These are phyloP conservation scores for Neoscelio sp. DNA, from an alignment of 2,888 invertebrate genomes.

Conservation along the genomic window DNA sequence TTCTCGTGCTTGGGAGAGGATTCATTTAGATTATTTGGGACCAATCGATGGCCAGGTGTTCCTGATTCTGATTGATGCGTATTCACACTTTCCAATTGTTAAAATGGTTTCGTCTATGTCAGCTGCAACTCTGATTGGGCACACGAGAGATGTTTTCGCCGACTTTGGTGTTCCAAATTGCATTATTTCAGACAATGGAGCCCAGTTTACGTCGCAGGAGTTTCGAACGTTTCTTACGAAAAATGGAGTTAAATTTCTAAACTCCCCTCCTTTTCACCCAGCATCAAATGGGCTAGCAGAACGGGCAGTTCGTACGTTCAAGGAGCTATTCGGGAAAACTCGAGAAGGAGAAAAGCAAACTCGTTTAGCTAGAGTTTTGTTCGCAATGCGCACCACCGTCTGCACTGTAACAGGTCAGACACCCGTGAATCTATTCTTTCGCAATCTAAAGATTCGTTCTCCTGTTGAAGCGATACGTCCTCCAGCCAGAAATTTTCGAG, in stretches of 20 bases:
- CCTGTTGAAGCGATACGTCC: conserved; percentile 3
- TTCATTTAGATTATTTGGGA: conserved; percentile 29
- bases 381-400: conserved; percentile 8
- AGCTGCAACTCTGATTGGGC: neutral
- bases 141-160: conserved; percentile 1
- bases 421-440: neutral
- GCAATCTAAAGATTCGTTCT: conserved; percentile 2
- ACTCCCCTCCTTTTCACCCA: conserved; percentile 23
- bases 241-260: conserved; percentile 9
- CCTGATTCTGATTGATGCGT: conserved; percentile 24
- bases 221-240: conserved; percentile 3
- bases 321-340: conserved; percentile 2
- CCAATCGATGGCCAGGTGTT: conserved; percentile 18
- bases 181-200: conserved; percentile 26
- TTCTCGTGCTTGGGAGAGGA: conserved; percentile 12
- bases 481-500: neutral
- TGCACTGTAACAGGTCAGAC: neutral
- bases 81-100: conserved; percentile 18
- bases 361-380: conserved; percentile 1
- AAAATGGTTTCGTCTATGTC: conserved; percentile 23
- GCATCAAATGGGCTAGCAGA: conserved; percentile 6
- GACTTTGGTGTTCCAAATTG: conserved; percentile 11
- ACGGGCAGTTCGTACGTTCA: neutral
- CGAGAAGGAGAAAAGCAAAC: neutral
- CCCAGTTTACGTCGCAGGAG: conserved; percentile 1